Evolutionary conservation across 2,797 vertebrate species (phyloP).

Genomic region (Coracias cyanogaster): DNA sequence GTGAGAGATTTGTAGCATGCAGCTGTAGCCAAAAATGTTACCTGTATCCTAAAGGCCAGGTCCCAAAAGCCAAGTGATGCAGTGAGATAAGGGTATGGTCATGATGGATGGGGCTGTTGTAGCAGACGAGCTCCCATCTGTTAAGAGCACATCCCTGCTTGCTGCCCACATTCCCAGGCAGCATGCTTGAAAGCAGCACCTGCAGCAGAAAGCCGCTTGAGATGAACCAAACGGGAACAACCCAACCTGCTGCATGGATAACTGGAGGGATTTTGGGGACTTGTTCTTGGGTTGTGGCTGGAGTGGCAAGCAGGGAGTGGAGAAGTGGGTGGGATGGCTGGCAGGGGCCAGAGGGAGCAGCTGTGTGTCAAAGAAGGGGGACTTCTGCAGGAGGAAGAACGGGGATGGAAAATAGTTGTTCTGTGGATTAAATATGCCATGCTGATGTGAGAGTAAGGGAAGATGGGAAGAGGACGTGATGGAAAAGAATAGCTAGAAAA

Average conservation of each 20-base stretch:
- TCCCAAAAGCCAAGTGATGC: neutral
- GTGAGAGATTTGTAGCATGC: neutral
- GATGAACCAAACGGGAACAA: neutral
- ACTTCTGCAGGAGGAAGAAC: neutral
- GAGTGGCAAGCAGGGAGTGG: neutral
- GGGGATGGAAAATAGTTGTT: neutral
- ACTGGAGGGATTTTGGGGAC: neutral
- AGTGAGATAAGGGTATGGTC: neutral
- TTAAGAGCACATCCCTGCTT: neutral
- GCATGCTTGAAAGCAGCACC: neutral
- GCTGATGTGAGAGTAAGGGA: neutral
- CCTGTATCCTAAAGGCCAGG: neutral
- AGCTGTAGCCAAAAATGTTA: neutral
- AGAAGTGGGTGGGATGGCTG: neutral
- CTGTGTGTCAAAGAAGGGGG: neutral
- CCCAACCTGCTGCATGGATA: fast-evolving
- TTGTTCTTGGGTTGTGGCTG: neutral
- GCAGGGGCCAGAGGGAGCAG: neutral
- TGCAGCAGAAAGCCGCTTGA: neutral
- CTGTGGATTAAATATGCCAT: neutral
- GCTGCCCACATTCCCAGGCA: neutral
- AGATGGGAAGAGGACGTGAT: neutral
- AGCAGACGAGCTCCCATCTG: neutral
- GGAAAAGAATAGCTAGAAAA: neutral
- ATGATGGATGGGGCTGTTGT: neutral